phyloP scores from a whole-genome alignment of 2,113 vertebrate species.

The Syngnathus scovelli region DNA sequence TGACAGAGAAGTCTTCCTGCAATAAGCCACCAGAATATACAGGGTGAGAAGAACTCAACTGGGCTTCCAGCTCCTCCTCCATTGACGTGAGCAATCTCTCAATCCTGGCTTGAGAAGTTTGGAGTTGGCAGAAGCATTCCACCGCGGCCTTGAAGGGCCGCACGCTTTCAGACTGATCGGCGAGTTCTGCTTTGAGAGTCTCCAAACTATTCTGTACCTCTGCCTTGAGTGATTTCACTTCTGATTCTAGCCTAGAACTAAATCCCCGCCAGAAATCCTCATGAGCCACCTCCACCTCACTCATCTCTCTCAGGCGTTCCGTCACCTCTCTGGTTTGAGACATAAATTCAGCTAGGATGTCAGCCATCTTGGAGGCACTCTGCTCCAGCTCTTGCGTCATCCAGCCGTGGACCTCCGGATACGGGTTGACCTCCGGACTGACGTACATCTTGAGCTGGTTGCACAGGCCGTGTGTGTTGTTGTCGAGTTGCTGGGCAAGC shows the following conservation, averaged over 20 bases:
- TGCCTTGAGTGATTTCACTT: slow-evolving; percentile 50
- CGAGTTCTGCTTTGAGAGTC: slow-evolving; percentile 24
- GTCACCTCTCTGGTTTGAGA: slow-evolving; percentile 58
- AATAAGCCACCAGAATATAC: slow-evolving; percentile 47
- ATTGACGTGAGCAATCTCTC: slow-evolving; percentile 71
- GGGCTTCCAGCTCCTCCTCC: slow-evolving; percentile 61
- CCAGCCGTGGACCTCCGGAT: slow-evolving; percentile 41
- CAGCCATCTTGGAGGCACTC: slow-evolving; percentile 45
- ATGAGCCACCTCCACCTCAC: slow-evolving; percentile 46
- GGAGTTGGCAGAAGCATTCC: slow-evolving; percentile 77
- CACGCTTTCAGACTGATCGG: slow-evolving; percentile 17
- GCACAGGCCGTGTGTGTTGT: slow-evolving; percentile 72
- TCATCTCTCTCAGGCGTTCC: slow-evolving; percentile 65
- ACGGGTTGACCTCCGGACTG: slow-evolving; percentile 43
- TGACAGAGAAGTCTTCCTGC: slow-evolving; percentile 72
- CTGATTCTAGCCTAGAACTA: slow-evolving; percentile 63
- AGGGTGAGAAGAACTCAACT: slow-evolving; percentile 14
- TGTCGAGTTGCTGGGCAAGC: slow-evolving; percentile 72
- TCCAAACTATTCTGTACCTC: slow-evolving; percentile 43
- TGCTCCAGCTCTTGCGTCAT: slow-evolving; percentile 52
- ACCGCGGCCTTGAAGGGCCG: slow-evolving; percentile 50
- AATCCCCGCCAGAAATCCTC: slow-evolving; percentile 66
- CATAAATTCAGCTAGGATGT: slow-evolving; percentile 69
- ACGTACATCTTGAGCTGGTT: slow-evolving; percentile 62
- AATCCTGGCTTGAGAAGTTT: slow-evolving; percentile 67